Percentiles rank a stretch among this genome's conserved stretches.
phyloP scores from a whole-genome alignment of 2,797 vertebrate species.

The Myotis myotis region DNA sequence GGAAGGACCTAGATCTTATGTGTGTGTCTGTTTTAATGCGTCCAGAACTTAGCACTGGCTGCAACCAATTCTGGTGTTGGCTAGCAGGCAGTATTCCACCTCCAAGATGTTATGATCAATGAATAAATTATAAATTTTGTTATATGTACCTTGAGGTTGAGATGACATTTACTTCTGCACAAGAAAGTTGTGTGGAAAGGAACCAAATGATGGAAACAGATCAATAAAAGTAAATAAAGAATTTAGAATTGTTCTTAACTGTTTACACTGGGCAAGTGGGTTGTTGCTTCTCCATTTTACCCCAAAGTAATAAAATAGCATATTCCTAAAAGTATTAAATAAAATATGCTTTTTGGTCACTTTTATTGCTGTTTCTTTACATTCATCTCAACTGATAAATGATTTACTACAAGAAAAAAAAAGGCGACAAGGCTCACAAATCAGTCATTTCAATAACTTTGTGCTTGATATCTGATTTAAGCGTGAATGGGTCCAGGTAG shows the following conservation, averaged over 20 bases:
- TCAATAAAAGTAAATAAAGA: not conserved
- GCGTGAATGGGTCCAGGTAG: not conserved
- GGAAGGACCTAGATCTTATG: not conserved
- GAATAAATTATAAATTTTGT: not conserved
- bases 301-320: conserved; percentile 13
- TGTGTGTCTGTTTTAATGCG: not conserved
- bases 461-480: not conserved
- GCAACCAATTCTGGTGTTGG: not conserved
- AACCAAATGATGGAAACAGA: not conserved
- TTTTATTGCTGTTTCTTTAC: not conserved
- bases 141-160: not conserved
- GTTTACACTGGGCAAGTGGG: not conserved
- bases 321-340: not conserved
- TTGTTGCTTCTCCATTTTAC: not conserved
- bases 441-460: not conserved
- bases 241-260: not conserved
- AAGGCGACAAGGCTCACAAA: not conserved
- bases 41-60: not conserved
- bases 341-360: not conserved
- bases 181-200: not conserved
- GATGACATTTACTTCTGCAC: not conserved
- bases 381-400: conserved; percentile 5
- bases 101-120: not conserved
- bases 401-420: not conserved
- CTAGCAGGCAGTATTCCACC: not conserved